phyloP scores from a whole-genome alignment of 1,140 invertebrate species.

The Trachymyrmex septentrionalis region DNA sequence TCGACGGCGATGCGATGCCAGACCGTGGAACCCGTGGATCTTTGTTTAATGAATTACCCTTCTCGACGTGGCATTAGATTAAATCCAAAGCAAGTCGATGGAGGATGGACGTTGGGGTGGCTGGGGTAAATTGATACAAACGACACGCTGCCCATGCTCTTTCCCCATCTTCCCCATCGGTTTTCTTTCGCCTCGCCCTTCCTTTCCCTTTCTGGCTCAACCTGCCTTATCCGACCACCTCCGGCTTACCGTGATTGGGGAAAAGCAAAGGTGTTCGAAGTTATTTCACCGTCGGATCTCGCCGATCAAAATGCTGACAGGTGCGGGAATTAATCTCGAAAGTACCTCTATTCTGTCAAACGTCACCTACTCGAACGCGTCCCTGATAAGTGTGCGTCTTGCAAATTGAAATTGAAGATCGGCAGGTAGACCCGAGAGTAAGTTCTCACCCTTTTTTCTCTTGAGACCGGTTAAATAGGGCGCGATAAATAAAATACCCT shows the following conservation, averaged over 20 bases:
- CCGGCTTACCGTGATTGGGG: slow-evolving; percentile 55
- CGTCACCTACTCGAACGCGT: slow-evolving; percentile 68
- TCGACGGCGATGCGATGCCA: slow-evolving; percentile 22
- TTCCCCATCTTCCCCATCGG: slow-evolving; percentile 19
- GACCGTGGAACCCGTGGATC: slow-evolving; percentile 62
- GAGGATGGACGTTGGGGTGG: slow-evolving; percentile 69
- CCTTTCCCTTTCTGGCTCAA: background rate
- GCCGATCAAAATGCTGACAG: slow-evolving; percentile 74
- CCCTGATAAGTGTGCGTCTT: slow-evolving; percentile 71
- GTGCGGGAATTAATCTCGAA: slow-evolving; percentile 72
- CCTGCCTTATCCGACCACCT: slow-evolving; percentile 16
- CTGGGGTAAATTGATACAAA: slow-evolving; percentile 80
- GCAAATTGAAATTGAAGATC: slow-evolving; percentile 76
- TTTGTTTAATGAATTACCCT: slow-evolving; percentile 77
- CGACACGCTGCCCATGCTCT: slow-evolving; percentile 75
- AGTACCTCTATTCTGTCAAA: slow-evolving; percentile 74
- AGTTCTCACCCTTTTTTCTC: slow-evolving; percentile 29
- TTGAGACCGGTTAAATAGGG: slow-evolving; percentile 47
- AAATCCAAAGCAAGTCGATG: slow-evolving; percentile 77
- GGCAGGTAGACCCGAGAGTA: background rate
- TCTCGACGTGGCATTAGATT: slow-evolving; percentile 79
- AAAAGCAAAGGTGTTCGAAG: slow-evolving; percentile 66
- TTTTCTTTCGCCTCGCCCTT: background rate
- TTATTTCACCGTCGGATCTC: slow-evolving; percentile 72
- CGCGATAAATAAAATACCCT: slow-evolving; percentile 37